Conservation (phyloP, 2,113 vertebrate genomes). For the Cavia aperea region DNA sequence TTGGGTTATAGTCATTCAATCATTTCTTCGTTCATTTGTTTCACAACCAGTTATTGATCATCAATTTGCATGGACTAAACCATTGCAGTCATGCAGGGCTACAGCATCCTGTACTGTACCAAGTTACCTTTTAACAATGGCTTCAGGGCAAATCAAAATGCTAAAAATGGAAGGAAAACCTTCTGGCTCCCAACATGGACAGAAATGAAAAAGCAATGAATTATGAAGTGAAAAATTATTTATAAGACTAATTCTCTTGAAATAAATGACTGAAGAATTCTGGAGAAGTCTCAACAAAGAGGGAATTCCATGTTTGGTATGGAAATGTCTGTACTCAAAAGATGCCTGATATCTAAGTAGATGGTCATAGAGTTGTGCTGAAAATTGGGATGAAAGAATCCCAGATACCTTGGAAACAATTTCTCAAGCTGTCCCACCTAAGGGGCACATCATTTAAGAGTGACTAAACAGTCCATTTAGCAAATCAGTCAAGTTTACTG, state of each 20-base stretch:
- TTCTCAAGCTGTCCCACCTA: background rate
- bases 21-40: slow-evolving; percentile 5
- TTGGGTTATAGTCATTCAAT: background rate
- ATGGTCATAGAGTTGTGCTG: background rate
- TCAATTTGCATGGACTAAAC: background rate
- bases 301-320: background rate
- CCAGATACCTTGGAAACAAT: background rate
- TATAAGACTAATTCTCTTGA: background rate
- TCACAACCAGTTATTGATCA: background rate
- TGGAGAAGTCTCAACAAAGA: background rate
- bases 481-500: slow-evolving; percentile 32
- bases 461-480: slow-evolving; percentile 40
- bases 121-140: background rate
- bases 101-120: background rate
- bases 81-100: background rate
- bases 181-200: background rate
- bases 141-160: background rate
- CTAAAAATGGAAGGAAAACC: background rate
- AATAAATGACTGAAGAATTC: background rate
- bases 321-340: background rate
- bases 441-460: background rate
- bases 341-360: background rate
- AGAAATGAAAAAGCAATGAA: background rate
- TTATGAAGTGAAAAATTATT: background rate
- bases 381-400: slow-evolving; percentile 25